Evolutionary conservation across 2,113 vertebrate species (phyloP).

Genomic region (Pygoscelis antarcticus): DNA sequence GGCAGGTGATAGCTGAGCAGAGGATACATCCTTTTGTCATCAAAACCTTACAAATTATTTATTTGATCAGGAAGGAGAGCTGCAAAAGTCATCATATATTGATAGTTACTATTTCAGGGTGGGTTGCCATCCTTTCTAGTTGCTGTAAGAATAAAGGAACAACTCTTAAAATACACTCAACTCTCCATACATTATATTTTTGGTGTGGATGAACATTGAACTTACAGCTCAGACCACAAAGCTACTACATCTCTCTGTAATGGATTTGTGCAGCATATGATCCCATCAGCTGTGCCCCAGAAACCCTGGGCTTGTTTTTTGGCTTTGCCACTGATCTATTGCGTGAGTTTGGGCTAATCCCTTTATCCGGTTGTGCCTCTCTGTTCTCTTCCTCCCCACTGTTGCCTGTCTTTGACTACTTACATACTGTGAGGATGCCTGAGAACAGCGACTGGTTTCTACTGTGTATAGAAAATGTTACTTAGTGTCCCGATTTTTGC

Average conservation of each 20-base stretch:
- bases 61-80: conserved; percentile 74
- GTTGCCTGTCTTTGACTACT: not conserved
- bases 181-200: conserved; percentile 20
- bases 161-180: conserved; percentile 63
- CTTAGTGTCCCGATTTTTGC: not conserved
- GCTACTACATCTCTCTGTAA: conserved; percentile 43
- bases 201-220: conserved; percentile 29
- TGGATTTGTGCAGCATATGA: conserved; percentile 36
- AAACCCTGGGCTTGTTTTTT: conserved; percentile 31
- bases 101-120: conserved; percentile 67
- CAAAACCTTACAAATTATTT: conserved; percentile 82
- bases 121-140: conserved; percentile 64
- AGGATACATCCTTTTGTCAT: conserved; percentile 79
- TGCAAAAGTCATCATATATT: conserved; percentile 71
- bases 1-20: conserved; percentile 67
- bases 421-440: not conserved
- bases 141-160: conserved; percentile 65
- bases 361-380: not conserved
- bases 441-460: not conserved
- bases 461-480: not conserved
- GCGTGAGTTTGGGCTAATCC: conserved; percentile 6
- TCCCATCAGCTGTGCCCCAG: conserved; percentile 22
- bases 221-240: conserved; percentile 61
- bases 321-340: conserved; percentile 17
- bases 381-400: not conserved